phyloP scores from a whole-genome alignment of 1,140 invertebrate genomes.

The Drosophila serrata region DNA sequence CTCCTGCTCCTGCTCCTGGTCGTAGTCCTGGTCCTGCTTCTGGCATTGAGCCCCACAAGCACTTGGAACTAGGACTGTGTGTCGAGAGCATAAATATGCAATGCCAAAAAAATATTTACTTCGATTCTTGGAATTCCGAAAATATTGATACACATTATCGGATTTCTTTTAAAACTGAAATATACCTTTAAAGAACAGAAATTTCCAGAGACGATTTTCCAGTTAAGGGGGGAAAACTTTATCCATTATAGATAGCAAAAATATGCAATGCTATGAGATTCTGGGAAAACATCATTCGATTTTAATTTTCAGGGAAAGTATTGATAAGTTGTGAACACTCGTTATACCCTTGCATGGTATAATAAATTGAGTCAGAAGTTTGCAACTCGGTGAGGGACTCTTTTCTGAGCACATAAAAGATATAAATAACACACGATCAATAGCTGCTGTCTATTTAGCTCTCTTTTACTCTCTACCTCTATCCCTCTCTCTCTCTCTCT shows the following conservation, averaged over 20 bases:
- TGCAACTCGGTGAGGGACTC: too few species aligned
- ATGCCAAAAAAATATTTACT: too few species aligned
- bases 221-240: neutral
- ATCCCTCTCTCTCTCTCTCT: too few species aligned
- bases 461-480: too few species aligned
- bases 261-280: neutral
- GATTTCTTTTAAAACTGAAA: neutral
- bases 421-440: too few species aligned
- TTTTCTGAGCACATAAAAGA: too few species aligned
- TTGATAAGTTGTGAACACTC: neutral
- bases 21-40: neutral
- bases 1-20: slow-evolving; percentile 15
- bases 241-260: neutral
- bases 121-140: neutral
- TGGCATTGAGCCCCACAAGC: neutral
- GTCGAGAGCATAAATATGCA: neutral
- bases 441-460: too few species aligned
- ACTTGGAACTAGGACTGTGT: neutral
- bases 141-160: neutral
- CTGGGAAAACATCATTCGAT: neutral
- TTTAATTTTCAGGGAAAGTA: neutral
- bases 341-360: too few species aligned
- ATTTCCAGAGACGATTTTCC: neutral
- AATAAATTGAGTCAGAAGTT: too few species aligned
- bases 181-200: neutral